Conservation (phyloP, 2,113 vertebrate genomes). For the Pristiophorus japonicus region DNA sequence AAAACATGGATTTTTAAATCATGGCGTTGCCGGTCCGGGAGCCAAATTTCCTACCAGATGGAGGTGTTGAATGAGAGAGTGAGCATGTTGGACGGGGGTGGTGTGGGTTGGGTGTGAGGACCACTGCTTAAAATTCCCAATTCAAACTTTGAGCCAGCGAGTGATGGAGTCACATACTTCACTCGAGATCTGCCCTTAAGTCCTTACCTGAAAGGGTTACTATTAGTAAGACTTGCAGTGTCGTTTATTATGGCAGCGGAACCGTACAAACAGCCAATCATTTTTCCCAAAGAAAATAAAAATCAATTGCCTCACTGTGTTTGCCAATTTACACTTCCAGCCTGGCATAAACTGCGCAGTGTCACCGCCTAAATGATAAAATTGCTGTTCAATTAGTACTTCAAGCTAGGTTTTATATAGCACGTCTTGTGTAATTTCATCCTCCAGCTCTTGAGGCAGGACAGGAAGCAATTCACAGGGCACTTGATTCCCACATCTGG, state of each 20-base stretch:
- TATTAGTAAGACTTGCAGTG: background rate
- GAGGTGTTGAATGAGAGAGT: background rate
- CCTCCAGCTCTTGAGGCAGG: slow-evolving; percentile 20
- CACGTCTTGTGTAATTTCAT: slow-evolving; percentile 39
- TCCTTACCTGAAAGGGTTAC: background rate
- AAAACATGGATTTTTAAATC: background rate
- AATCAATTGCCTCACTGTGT: background rate
- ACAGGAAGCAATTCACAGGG: slow-evolving; percentile 40
- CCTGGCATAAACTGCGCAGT: background rate
- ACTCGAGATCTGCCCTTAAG: background rate
- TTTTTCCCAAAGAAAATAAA: background rate
- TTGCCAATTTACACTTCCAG: background rate
- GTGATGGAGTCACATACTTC: background rate
- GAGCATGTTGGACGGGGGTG: background rate
- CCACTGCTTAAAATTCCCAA: background rate
- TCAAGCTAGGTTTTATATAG: background rate
- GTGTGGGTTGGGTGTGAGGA: background rate
- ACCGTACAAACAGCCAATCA: background rate
- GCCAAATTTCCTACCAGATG: background rate
- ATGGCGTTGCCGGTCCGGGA: background rate
- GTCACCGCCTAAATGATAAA: background rate
- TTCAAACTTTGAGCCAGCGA: background rate
- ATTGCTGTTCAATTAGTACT: slow-evolving; percentile 22
- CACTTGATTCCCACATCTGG: slow-evolving; percentile 45
- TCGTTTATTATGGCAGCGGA: background rate